Base-by-base conservation (phyloP, 2,113 vertebrate species). In the Madoqua kirkii region DNA sequence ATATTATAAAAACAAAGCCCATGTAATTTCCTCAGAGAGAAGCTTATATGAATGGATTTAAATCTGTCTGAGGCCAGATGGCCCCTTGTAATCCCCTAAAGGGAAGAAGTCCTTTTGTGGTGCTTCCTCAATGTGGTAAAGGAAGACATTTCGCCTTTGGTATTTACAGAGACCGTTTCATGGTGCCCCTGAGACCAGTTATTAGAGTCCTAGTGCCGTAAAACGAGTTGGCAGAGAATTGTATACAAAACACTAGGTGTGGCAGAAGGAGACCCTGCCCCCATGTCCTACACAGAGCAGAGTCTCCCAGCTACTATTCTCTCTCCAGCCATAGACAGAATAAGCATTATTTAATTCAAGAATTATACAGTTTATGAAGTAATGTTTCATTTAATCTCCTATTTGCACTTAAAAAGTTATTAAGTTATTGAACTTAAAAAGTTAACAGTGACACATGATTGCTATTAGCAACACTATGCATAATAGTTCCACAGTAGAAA, bases 21-120 rank as follows among this genome's bases (percentile, higher is more conserved):
- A 45, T 78, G 43, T 57, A 4, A 50, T 95, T 86, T 92, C 50
- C 88, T 95, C 93, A 23, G 54, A 71, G 85, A 89, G 59, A 74
- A 76, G 89, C 54, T 36, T 87, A 7, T 92, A 10, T 57, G 57
- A 89, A 87, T 54, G 60, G 13, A n/a, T 95, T 94, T 94, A 71
- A 83, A 62, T 95, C 78, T 86, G 14, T 96, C 64, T 43, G 85
- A 93, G 79, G 62, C 79, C 89, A 95, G 57, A 89, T 89, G 83
- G 90, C 36, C 43, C 33, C 27, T 25, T 50, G 59, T 50, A 57
- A 29, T 76, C n/a, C 64, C 36, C 86, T 76, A 13, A 89, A 97
- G 89, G 25, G 25, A 82, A 96, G 74, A 79, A 14, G 29, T 91
- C 33, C 31, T 91, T 95, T 95, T 54, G 54, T 50, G 57, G 40